These are phyloP conservation scores for Calliphora vicina DNA, from an alignment of 1,140 invertebrate species.

Conservation along the genomic window DNA sequence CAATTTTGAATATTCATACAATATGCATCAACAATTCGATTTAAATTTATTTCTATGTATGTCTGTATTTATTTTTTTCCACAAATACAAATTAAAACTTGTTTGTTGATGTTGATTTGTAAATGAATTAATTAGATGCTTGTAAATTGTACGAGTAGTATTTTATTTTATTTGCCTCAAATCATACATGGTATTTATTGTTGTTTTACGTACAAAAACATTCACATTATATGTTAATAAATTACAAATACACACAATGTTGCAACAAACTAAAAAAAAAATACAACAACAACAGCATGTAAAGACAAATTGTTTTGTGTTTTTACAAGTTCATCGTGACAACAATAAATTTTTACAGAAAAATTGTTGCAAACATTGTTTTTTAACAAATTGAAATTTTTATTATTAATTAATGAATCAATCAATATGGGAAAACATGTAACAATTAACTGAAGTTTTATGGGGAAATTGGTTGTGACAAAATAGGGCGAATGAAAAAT, in stretches of 20 bases:
- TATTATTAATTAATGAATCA: background rate
- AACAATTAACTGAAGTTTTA: too few relatives aligned
- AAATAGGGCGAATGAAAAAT: too few relatives aligned
- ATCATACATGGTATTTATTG: background rate
- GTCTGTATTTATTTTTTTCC: too few relatives aligned
- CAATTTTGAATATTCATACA: too few relatives aligned
- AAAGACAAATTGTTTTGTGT: constrained; percentile 10
- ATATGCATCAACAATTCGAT: too few relatives aligned
- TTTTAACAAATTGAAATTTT: background rate
- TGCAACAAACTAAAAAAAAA: background rate
- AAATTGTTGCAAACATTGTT: background rate
- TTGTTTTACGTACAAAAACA: background rate
- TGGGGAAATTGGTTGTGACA: too few relatives aligned
- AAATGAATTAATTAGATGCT: constrained; percentile 19
- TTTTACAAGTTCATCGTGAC: constrained; percentile 1
- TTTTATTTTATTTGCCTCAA: background rate
- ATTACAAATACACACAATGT: background rate
- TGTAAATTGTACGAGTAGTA: background rate
- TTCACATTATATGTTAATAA: background rate
- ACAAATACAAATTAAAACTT: background rate
- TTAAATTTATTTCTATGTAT: too few relatives aligned
- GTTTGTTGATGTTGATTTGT: background rate
- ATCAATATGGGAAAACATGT: background rate
- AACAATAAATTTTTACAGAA: background rate
- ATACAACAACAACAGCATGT: background rate